These are phyloP conservation scores for Acanthosoma haemorrhoidale DNA, from an alignment of 2,888 invertebrate species.

Conservation along the genomic window DNA sequence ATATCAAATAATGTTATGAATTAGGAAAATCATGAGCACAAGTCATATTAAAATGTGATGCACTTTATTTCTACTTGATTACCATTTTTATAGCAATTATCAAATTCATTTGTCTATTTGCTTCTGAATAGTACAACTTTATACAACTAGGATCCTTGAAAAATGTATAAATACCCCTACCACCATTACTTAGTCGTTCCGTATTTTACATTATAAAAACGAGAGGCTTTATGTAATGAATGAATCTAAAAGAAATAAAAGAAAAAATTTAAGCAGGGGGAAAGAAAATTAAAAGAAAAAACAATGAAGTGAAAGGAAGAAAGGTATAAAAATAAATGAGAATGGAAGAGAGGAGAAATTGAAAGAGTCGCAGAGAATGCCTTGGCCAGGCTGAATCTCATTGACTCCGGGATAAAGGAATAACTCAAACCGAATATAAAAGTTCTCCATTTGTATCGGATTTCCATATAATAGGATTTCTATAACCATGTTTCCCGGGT, in stretches of 20 bases:
- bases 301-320: slow-evolving; percentile 13
- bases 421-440: slow-evolving; percentile 26
- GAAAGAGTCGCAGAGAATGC: neutral
- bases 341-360: slow-evolving; percentile 10
- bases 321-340: slow-evolving; percentile 7
- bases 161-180: neutral
- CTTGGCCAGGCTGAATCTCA: slow-evolving; percentile 6
- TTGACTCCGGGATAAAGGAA: slow-evolving; percentile 22
- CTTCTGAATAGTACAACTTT: too few relatives aligned
- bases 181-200: neutral
- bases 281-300: slow-evolving; percentile 1
- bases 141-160: too few relatives aligned
- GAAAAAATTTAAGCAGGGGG: neutral
- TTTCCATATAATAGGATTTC: slow-evolving; percentile 27
- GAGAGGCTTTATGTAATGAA: neutral
- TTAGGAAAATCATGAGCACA: too few relatives aligned
- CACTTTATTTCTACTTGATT: too few relatives aligned
- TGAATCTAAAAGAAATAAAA: neutral
- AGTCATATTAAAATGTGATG: too few relatives aligned
- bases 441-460: slow-evolving; percentile 27
- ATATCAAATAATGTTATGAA: too few relatives aligned
- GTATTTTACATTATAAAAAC: neutral
- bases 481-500: slow-evolving; percentile 22
- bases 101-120: too few relatives aligned
- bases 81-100: too few relatives aligned